Base-by-base conservation (phyloP, 1,140 invertebrate species). In the Adelges cooleyi region DNA sequence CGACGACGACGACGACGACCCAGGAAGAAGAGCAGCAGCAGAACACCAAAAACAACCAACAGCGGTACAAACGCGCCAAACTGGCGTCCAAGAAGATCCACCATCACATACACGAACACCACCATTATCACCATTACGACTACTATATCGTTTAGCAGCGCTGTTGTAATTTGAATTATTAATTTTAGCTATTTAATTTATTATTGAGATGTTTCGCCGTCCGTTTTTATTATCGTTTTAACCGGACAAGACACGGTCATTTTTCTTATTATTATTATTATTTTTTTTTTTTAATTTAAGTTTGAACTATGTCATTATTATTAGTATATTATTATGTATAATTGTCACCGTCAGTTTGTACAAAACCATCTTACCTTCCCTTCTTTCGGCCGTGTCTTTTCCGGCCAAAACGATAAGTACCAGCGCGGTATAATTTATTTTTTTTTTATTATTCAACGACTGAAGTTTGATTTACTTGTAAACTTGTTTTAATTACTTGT, bases 81-180 rank as follows among this genome's bases (percentile, higher is more conserved):
- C 1, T 62, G 13, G 56, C 56, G 11, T 48, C 54, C 8, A 62
- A 62, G 23, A 62, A 62, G 17, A 33, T 62, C 13, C 40, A 62
- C 29, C 53, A 44, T 59, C 56, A 62, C 17, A 62, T 48, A 29
- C 56, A 62, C 25, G 56, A 62, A 46, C 56, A 62, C 25, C 56
- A 62, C 44, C 56, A 62, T 46, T 62, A 62, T 48, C 56, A 62
- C 44, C 56, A 62, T 17, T 62, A 62, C 20, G 42, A 48, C 25
- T 29, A 62, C 17, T 44, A 44, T 11, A 62, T 62, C 10, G 54
- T 59, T 10, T 59, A 33, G 29, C n/a, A n/a, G 11, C 29, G 11
- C 29, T 11, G 29, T 6, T 33, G 29, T 33, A 33, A 6, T 33
- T 6, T 33, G 5, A 33, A 6, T 33, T 33, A 6, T 33, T 33